These are phyloP conservation scores for Listronotus bonariensis DNA, from an alignment of 1,140 invertebrate species.

Conservation along the genomic window DNA sequence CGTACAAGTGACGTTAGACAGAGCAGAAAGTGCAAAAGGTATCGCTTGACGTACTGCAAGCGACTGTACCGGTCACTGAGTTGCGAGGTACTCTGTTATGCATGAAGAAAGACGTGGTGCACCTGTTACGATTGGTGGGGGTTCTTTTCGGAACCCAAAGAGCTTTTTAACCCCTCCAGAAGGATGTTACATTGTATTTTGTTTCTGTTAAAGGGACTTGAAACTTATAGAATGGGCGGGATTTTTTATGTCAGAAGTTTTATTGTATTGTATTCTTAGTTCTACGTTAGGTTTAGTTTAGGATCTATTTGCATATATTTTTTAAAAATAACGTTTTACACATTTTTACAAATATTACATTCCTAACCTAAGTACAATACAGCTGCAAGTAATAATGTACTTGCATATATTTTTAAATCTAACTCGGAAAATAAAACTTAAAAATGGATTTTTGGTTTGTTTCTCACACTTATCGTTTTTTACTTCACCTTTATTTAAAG, in stretches of 20 bases:
- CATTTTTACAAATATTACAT: too few species aligned
- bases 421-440: too few species aligned
- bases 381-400: too few species aligned
- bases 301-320: too few species aligned
- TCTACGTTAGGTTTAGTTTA: too few species aligned
- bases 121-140: constrained; percentile 54
- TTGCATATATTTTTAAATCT: too few species aligned
- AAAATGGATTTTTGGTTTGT: too few species aligned
- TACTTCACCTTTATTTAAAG: too few species aligned
- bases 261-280: too few species aligned
- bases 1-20: constrained; percentile 9
- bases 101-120: constrained; percentile 55
- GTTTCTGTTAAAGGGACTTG: background rate
- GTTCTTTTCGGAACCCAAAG: constrained; percentile 31
- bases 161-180: constrained; percentile 49
- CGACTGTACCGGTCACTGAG: constrained; percentile 57
- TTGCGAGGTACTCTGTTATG: constrained; percentile 54
- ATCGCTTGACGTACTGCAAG: constrained; percentile 19
- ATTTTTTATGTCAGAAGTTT: background rate
- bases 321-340: too few species aligned
- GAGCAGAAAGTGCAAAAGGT: constrained; percentile 21
- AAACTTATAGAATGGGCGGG: background rate
- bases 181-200: constrained; percentile 35
- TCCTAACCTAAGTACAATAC: too few species aligned
- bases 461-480: too few species aligned